Percentiles rank a stretch among this genome's conserved stretches.
These are phyloP conservation scores for Mus spretus DNA, from an alignment of 2,797 vertebrate species.

Conservation along the genomic window DNA sequence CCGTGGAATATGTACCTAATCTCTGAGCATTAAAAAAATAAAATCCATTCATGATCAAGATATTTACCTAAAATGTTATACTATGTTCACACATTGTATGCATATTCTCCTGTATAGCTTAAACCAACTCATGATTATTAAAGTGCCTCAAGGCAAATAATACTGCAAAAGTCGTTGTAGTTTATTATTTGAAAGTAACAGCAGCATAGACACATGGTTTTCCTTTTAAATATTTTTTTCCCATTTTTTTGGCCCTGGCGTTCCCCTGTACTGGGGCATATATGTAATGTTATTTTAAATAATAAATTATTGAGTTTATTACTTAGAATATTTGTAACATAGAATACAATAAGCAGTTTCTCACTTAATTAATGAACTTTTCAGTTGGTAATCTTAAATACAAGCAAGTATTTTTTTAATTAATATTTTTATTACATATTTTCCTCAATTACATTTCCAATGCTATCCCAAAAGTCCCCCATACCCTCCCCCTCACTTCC, in stretches of 20 bases:
- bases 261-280: too few species aligned
- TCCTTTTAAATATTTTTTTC: too few species aligned
- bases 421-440: too few species aligned
- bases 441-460: too few species aligned
- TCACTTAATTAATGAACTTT: background rate
- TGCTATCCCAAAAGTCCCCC: too few species aligned
- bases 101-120: background rate
- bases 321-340: background rate
- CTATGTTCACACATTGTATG: background rate
- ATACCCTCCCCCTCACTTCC: too few species aligned
- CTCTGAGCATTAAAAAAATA: background rate
- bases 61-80: background rate
- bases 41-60: background rate
- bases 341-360: background rate
- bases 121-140: background rate
- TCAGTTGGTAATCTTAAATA: background rate
- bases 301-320: background rate
- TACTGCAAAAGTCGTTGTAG: background rate
- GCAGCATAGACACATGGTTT: background rate
- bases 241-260: too few species aligned
- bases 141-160: background rate
- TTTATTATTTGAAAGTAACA: background rate
- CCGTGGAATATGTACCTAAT: background rate
- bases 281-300: background rate
- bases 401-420: background rate